Conservation (phyloP, 2,797 vertebrate species). For the Peromyscus nudipes region DNA sequence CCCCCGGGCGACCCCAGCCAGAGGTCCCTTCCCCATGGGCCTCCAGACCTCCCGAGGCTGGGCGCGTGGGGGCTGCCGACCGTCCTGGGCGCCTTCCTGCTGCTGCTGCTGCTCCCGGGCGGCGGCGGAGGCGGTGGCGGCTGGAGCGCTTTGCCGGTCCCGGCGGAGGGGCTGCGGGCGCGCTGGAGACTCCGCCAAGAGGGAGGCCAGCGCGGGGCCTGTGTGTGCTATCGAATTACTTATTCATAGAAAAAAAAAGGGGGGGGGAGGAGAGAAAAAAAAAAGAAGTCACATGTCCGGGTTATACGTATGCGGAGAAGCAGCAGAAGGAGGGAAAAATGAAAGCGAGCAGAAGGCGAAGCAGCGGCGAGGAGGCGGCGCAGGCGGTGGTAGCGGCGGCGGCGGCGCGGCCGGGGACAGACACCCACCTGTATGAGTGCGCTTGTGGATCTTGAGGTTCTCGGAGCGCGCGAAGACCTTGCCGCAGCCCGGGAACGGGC, state of each 20-base stretch:
- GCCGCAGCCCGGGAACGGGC: slow-evolving; percentile 97
- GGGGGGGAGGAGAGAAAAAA: neutral
- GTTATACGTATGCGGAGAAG: slow-evolving; percentile 79
- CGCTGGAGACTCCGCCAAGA: slow-evolving; percentile 79
- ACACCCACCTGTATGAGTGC: slow-evolving; percentile 98
- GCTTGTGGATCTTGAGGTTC: slow-evolving; percentile 98
- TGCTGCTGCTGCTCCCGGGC: slow-evolving; percentile 54
- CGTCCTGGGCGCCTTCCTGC: slow-evolving; percentile 69
- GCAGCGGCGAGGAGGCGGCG: slow-evolving; percentile 59
- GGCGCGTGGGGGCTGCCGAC: slow-evolving; percentile 52
- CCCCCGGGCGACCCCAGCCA: neutral
- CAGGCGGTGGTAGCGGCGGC: slow-evolving; percentile 25
- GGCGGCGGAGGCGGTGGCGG: slow-evolving; percentile 62
- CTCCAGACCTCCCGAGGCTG: slow-evolving; percentile 63
- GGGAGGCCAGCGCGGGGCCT: slow-evolving; percentile 78
- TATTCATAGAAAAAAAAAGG: slow-evolving; percentile 86
- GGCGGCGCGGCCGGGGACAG: slow-evolving; percentile 54
- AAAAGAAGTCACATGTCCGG: slow-evolving; percentile 83
- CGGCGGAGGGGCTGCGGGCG: slow-evolving; percentile 76
- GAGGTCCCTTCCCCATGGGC: neutral
- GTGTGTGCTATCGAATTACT: slow-evolving; percentile 87
- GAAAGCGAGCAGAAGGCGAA: slow-evolving; percentile 55
- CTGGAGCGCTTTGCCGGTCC: slow-evolving; percentile 80
- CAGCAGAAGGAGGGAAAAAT: slow-evolving; percentile 73
- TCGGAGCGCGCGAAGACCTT: slow-evolving; percentile 98